Percentiles rank a stretch among this genome's conserved stretches.
These are phyloP conservation scores for Sebastes baramenuke DNA, from an alignment of 2,797 vertebrate species.

Conservation along the genomic window DNA sequence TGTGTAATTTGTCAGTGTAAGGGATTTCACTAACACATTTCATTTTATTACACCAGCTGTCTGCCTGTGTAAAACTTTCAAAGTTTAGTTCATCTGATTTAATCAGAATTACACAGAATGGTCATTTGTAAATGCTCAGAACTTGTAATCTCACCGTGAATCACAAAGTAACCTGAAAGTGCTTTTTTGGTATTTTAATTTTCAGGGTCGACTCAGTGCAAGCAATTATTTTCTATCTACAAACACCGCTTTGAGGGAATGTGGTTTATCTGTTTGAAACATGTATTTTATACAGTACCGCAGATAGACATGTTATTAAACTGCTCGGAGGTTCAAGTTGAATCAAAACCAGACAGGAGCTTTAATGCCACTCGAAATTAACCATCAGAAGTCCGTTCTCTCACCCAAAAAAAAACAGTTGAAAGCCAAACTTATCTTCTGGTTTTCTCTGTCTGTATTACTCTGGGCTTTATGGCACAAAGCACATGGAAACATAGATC, in stretches of 20 bases:
- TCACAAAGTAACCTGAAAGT: constrained; percentile 42
- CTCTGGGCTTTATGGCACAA: neutral
- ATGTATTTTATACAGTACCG: constrained; percentile 28
- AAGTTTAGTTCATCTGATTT: constrained; percentile 27
- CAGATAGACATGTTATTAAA: constrained; percentile 39
- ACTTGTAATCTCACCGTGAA: constrained; percentile 21
- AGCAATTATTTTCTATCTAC: constrained; percentile 57
- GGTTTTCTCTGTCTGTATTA: neutral
- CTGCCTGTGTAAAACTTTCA: neutral
- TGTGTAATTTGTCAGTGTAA: constrained; percentile 3
- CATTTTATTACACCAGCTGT: neutral
- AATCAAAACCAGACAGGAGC: constrained; percentile 47
- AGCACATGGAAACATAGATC: constrained; percentile 5
- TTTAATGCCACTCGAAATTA: constrained; percentile 46
- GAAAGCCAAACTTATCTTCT: constrained; percentile 24
- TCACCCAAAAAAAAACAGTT: neutral
- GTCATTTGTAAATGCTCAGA: constrained; percentile 30
- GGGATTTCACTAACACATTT: neutral
- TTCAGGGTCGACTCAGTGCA: constrained; percentile 38
- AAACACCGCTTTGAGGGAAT: constrained; percentile 46
- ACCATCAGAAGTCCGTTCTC: constrained; percentile 9
- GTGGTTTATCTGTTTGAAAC: constrained; percentile 26
- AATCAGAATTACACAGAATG: neutral
- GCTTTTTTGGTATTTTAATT: constrained; percentile 43
- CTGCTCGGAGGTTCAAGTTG: constrained; percentile 46